These are phyloP conservation scores for Poeciliopsis gracilis DNA, from an alignment of 2,797 vertebrate species.

Conservation along the genomic window DNA sequence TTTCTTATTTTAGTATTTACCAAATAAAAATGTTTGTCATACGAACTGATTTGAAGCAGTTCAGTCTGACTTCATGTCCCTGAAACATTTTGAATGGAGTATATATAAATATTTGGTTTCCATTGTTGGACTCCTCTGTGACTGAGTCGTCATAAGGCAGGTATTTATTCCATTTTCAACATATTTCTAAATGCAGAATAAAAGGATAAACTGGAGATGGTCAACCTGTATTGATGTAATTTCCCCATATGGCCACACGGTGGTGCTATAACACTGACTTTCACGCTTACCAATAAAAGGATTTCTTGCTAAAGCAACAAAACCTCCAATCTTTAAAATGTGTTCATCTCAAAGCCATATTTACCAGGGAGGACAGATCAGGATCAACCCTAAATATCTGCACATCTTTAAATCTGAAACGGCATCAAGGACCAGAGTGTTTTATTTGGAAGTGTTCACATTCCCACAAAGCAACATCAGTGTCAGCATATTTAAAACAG, in stretches of 20 bases:
- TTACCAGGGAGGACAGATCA: not conserved
- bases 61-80: not conserved
- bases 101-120: not conserved
- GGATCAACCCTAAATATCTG: not conserved
- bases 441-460: not conserved
- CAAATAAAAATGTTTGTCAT: not conserved
- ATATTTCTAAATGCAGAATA: not conserved
- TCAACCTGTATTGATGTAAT: conserved; percentile 2
- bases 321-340: not conserved
- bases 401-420: conserved; percentile 7
- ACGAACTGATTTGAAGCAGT: not conserved
- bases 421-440: not conserved
- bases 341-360: not conserved
- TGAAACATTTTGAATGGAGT: not conserved
- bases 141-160: not conserved
- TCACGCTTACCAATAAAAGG: not conserved
- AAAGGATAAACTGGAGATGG: not conserved
- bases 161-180: not conserved
- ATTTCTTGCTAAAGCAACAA: not conserved
- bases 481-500: not conserved
- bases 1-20: not conserved
- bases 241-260: conserved; percentile 42
- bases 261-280: conserved; percentile 25
- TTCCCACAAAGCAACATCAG: not conserved
- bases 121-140: not conserved